Evolutionary conservation across 2,888 invertebrate genomes (phyloP), one percentile per base, ranked within the genome.

Genomic region (Apotomis capreana): DNA sequence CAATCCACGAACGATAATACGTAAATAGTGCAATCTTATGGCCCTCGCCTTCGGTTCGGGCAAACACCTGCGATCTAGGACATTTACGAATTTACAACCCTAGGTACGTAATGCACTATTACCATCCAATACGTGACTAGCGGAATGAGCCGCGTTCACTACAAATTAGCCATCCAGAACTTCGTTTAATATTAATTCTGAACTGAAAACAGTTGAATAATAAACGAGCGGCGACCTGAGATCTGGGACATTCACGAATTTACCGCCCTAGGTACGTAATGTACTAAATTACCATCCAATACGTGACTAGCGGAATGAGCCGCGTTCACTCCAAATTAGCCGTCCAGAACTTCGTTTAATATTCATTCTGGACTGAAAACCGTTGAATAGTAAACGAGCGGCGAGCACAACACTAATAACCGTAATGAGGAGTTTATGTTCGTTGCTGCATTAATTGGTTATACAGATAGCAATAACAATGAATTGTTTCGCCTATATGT

Each of bases 131-230:
- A 55, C 26, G 9, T 5, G 12, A 58, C n/a, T 58, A 8, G 55
- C 55, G n/a, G 12, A 58, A 58, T 37, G 12, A 37, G 58, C n/a
- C n/a, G 37, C n/a, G 6, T 37, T 12, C 37, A 5, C 10, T 37
- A 10, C 54, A 44, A 54, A 64, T 64, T 52, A 54, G 63, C n/a
- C 63, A 4, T 51, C 37, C 52, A 52, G 36, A 40, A 52, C 63
- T 54, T 64, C 63, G 40, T 64, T 64, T 64, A 64, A 15, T 64
- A 64, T 64, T 64, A 40, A 64, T 64, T 64, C 54, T 40, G 54
- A 4, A 54, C 54, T 54, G 37, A 54, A 64, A 63, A 52, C 37
- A 54, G 52, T 15, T 54, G 54, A 55, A 64, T 64, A 64, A 8
- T 64, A 64, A 55, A 54, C 13, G 54, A 64, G 40, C 8, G 15